Percentiles rank a stretch among this genome's conserved stretches.
These are phyloP conservation scores for Coleophora flavipennella DNA, from an alignment of 2,888 invertebrate species.

Conservation along the genomic window DNA sequence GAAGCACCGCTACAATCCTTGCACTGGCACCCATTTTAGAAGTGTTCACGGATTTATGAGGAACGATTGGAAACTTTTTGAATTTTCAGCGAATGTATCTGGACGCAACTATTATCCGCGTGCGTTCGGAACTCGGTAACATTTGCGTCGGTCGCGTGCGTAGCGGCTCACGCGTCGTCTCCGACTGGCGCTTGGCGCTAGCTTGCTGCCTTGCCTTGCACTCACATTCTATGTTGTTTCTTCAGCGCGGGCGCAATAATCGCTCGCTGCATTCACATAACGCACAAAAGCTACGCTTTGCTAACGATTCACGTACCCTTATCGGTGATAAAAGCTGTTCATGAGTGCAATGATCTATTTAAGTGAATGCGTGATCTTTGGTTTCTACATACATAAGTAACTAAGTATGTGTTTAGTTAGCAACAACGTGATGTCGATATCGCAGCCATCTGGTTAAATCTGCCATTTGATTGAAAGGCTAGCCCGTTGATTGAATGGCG, in stretches of 20 bases:
- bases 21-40: constrained; percentile 62
- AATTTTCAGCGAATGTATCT: background rate
- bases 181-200: constrained; percentile 47
- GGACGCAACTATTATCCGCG: constrained; percentile 67
- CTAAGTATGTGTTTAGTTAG: too few species aligned
- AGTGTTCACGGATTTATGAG: constrained; percentile 25
- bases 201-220: too few species aligned
- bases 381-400: too few species aligned
- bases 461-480: too few species aligned
- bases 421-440: too few species aligned
- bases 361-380: too few species aligned
- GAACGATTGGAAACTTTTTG: too few species aligned
- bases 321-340: too few species aligned
- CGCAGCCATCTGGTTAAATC: too few species aligned
- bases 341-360: too few species aligned
- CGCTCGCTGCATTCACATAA: constrained; percentile 31
- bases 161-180: constrained; percentile 37
- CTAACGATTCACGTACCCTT: too few species aligned
- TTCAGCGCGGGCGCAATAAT: constrained; percentile 45
- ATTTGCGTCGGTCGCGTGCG: constrained; percentile 56
- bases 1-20: constrained; percentile 50
- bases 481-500: too few species aligned
- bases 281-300: constrained; percentile 22
- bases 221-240: constrained; percentile 5
- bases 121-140: constrained; percentile 43